These are phyloP conservation scores for Pygmarrhopalites habei DNA, from an alignment of 1,140 invertebrate genomes.

Conservation along the genomic window DNA sequence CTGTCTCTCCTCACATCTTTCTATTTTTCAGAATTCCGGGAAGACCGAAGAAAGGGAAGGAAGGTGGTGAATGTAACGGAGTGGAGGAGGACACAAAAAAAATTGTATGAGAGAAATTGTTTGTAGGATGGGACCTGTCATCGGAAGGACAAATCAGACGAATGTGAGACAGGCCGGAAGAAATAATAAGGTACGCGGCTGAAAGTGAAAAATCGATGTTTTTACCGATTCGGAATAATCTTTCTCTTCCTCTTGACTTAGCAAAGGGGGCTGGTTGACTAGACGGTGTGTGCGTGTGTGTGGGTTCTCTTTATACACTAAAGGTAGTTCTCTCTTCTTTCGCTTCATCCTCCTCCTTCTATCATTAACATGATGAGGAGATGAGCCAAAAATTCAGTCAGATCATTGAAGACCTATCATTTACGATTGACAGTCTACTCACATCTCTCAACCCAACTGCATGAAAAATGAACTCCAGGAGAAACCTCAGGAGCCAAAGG, in stretches of 20 bases:
- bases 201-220: constrained; percentile 32
- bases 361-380: constrained; percentile 12
- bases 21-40: too few species aligned
- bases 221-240: constrained; percentile 30
- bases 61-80: too few species aligned
- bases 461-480: neutral
- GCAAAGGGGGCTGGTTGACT: neutral
- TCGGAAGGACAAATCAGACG: constrained; percentile 11
- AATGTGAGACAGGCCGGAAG: constrained; percentile 14
- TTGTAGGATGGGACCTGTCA: too few species aligned
- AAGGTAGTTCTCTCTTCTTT: too few species aligned
- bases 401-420: constrained; percentile 18
- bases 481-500: too few species aligned
- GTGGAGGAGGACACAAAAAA: too few species aligned
- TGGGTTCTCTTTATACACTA: too few species aligned
- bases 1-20: too few species aligned
- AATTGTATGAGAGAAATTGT: too few species aligned
- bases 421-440: constrained; percentile 6
- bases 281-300: neutral
- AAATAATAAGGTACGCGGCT: constrained; percentile 23
- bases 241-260: constrained; percentile 28
- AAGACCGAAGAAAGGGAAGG: too few species aligned
- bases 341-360: neutral
- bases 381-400: constrained; percentile 4
- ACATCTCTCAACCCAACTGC: neutral